Conservation (phyloP, 2,797 vertebrate species). For the Propithecus perrieri region DNA sequence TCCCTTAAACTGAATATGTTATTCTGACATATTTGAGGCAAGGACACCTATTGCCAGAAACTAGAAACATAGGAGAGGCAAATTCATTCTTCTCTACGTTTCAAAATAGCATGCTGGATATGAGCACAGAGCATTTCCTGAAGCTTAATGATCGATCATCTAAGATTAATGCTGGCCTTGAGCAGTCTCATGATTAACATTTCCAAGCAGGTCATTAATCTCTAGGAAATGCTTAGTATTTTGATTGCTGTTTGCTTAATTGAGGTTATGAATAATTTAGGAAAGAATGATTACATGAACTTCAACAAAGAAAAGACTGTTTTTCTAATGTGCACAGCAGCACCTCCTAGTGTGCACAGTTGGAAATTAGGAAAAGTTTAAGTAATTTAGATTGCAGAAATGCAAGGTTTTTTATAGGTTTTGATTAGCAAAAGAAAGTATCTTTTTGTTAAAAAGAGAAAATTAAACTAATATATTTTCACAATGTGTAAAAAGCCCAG, state of each 20-base stretch:
- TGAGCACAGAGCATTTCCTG: background rate
- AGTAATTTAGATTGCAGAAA: slow-evolving; percentile 2
- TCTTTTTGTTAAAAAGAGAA: slow-evolving; percentile 15
- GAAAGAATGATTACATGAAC: slow-evolving; percentile 58
- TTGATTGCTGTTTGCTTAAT: slow-evolving; percentile 57
- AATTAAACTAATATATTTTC: background rate
- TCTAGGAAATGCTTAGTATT: slow-evolving; percentile 60
- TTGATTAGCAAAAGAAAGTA: slow-evolving; percentile 37
- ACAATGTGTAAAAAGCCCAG: background rate
- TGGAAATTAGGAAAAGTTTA: background rate
- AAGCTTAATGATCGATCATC: slow-evolving; percentile 17
- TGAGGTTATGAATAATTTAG: slow-evolving; percentile 66
- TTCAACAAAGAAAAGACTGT: slow-evolving; percentile 47
- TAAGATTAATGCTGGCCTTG: slow-evolving; percentile 11
- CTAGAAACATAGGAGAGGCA: background rate
- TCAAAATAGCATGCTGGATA: background rate
- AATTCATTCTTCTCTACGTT: background rate
- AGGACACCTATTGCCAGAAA: background rate
- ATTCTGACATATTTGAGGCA: background rate
- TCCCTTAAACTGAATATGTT: background rate
- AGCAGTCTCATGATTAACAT: slow-evolving; percentile 50
- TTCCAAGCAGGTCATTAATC: slow-evolving; percentile 58
- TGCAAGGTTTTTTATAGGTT: background rate
- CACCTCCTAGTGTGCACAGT: slow-evolving; percentile 34
- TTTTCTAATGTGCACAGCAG: slow-evolving; percentile 34